Conservation (phyloP, 2,888 invertebrate genomes). For the Aricia artaxerxes region DNA sequence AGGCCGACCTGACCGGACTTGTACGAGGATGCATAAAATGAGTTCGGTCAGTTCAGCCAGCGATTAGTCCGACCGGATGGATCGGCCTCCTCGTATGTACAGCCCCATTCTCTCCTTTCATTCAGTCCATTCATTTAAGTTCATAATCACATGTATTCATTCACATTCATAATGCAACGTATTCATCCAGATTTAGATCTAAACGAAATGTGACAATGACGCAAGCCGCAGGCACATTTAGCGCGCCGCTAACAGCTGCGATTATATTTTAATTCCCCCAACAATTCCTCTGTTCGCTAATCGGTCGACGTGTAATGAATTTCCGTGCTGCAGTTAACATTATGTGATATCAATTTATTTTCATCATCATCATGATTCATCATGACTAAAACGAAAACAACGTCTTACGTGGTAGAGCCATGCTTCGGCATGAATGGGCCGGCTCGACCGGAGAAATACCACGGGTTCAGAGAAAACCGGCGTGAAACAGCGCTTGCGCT, state of each 20-base stretch:
- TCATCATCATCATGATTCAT: neutral
- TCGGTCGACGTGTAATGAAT: neutral
- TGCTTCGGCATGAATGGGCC: too few species aligned
- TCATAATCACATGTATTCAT: neutral
- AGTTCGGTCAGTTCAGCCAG: too few species aligned
- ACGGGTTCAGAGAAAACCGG: too few species aligned
- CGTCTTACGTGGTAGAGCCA: too few species aligned
- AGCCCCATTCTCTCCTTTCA: too few species aligned
- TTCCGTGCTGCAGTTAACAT: neutral
- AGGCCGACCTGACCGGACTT: neutral
- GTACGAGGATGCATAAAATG: too few species aligned
- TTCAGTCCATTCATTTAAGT: neutral
- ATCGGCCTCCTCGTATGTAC: too few species aligned
- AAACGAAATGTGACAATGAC: slow-evolving; percentile 1
- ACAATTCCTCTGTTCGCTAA: slow-evolving; percentile 15
- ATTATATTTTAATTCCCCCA: slow-evolving; percentile 4
- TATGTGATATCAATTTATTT: neutral
- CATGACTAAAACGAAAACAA: too few species aligned
- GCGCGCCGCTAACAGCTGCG: neutral
- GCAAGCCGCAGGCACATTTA: neutral
- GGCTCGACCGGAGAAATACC: too few species aligned
- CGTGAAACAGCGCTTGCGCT: too few species aligned
- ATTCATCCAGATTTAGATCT: neutral
- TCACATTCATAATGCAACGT: neutral
- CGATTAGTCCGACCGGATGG: too few species aligned